phyloP scores from a whole-genome alignment of 2,888 invertebrate species.

The Poecilobothrus nobilitatus region DNA sequence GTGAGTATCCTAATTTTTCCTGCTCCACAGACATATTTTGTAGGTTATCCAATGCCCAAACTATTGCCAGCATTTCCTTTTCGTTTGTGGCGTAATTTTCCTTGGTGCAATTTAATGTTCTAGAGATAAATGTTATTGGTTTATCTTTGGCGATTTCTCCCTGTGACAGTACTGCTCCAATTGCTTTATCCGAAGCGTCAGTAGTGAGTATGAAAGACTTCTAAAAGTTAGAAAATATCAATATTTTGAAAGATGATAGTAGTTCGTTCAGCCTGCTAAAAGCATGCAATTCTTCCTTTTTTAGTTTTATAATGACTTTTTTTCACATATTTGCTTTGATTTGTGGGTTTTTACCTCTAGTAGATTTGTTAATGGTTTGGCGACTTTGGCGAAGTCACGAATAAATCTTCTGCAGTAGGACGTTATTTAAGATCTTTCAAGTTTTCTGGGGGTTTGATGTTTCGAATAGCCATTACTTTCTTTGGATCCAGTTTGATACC shows the following conservation, averaged over 20 bases:
- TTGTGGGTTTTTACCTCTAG: slow-evolving; percentile 21
- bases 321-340: slow-evolving; percentile 20
- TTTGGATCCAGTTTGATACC: slow-evolving; percentile 20
- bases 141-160: too few relatives aligned
- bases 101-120: too few relatives aligned
- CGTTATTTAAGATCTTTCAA: slow-evolving; percentile 19
- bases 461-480: slow-evolving; percentile 17
- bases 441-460: slow-evolving; percentile 17
- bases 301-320: slow-evolving; percentile 16
- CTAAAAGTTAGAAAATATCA: too few relatives aligned
- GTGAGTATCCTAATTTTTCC: slow-evolving; percentile 21
- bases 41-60: too few relatives aligned
- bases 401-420: slow-evolving; percentile 23
- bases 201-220: too few relatives aligned
- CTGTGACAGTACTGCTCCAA: too few relatives aligned
- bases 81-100: too few relatives aligned
- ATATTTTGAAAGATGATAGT: slow-evolving; percentile 14
- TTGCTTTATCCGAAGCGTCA: too few relatives aligned
- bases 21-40: slow-evolving; percentile 22
- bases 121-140: too few relatives aligned
- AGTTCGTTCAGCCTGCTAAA: slow-evolving; percentile 17
- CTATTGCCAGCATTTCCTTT: too few relatives aligned
- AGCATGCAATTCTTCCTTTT: slow-evolving; percentile 2
- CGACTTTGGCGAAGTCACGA: slow-evolving; percentile 21
- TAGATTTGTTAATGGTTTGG: slow-evolving; percentile 23